Evolutionary conservation across 2,888 invertebrate species (phyloP), one percentile per base, ranked within the genome.

Genomic region (Boloria selene): DNA sequence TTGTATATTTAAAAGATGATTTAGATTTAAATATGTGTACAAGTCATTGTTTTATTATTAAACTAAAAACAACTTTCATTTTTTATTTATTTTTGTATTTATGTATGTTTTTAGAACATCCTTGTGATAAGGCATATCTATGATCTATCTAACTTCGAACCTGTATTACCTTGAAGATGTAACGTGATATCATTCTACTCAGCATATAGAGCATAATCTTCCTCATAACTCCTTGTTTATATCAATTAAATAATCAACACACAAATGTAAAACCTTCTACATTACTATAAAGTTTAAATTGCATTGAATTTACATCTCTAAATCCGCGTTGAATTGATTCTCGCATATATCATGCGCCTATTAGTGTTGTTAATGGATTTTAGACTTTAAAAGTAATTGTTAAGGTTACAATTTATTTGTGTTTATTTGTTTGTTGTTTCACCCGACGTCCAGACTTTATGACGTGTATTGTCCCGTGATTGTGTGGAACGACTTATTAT

Each of bases 401-500:
- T 31, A 58, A 45, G 67, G 65, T 58, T 63, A n/a, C 60, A 47
- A 56, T 42, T 63, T 51, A 22, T 16, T 13, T 53, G 53, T 38
- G 17, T 6, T 3, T 13, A 38, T 61, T 60, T 60, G 56, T 66
- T 59, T 58, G 54, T 61, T 66, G 31, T 66, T 61, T 18, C 61
- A 55, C 45, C 42, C 61, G 70, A 45, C 44, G 63, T 69, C 72
- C 75, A 77, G 77, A 76, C 74, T 79, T 79, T 79, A 79, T 84
- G 85, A 80, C 78, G 75, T 77, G 79, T 77, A 78, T 80, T 80
- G 78, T 79, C 69, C 74, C 76, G 79, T 85, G 83, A 85, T 82
- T 79, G 81, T 83, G 80, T 83, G 80, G 85, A 84, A 80, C 76
- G 80, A 79, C 79, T 86, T 80, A 80, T 83, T 82, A 80, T 81